Conservation (phyloP, 2,888 invertebrate genomes). For the Ganaspis brasiliensis region DNA sequence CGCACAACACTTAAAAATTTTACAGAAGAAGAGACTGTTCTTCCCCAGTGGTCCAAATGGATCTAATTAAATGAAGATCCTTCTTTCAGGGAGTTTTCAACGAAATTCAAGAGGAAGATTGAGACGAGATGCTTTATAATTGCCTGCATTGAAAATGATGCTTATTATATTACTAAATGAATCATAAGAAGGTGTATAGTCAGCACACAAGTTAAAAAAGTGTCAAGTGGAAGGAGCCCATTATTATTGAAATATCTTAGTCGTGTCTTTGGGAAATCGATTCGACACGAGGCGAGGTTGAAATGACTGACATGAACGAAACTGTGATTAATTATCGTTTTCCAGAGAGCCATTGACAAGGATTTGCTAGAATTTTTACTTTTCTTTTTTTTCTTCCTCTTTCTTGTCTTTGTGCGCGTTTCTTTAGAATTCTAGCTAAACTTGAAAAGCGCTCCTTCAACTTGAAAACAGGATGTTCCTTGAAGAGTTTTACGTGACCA, state of each 20-base stretch:
- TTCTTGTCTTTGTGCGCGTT: constrained; percentile 11
- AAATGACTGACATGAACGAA: constrained; percentile 28
- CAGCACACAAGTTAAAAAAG: neutral
- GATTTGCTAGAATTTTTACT: neutral
- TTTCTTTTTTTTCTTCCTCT: neutral
- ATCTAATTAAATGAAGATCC: neutral
- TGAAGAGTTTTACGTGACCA: constrained; percentile 2
- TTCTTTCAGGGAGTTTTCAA: neutral
- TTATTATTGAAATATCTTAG: constrained; percentile 35
- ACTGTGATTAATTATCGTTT: constrained; percentile 37
- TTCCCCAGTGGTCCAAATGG: too few species aligned
- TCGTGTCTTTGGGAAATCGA: constrained; percentile 28
- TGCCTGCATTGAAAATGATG: constrained; percentile 18
- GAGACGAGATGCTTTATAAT: constrained; percentile 32
- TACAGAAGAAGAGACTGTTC: neutral
- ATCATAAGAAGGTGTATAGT: neutral
- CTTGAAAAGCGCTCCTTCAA: constrained; percentile 15
- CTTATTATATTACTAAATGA: neutral
- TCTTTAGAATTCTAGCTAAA: neutral
- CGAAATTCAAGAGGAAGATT: neutral
- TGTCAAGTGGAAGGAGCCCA: neutral
- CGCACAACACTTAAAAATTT: neutral
- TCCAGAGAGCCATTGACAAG: constrained; percentile 33
- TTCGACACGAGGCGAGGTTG: constrained; percentile 35
- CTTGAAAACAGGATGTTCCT: constrained; percentile 20